Percentiles rank a stretch among this genome's conserved stretches.
Conservation (phyloP, 1,140 invertebrate genomes). For the Conus betulinus region DNA sequence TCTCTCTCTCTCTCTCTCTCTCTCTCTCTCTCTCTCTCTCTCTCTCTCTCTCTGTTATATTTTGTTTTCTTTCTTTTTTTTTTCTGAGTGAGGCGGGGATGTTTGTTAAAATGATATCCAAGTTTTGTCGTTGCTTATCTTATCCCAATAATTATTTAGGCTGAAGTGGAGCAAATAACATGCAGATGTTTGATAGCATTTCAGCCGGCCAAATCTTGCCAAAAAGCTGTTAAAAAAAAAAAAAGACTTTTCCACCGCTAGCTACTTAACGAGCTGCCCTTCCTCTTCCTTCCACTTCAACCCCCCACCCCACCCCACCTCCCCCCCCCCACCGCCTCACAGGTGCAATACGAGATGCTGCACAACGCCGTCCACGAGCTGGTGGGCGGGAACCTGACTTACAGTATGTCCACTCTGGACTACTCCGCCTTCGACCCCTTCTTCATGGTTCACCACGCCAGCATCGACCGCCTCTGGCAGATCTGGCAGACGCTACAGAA, state of each 20-base stretch:
- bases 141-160: too few species aligned
- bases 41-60: too few species aligned
- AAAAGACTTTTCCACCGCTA: too few species aligned
- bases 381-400: slow-evolving; percentile 35
- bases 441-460: slow-evolving; percentile 49
- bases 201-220: too few species aligned
- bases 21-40: slow-evolving; percentile 26
- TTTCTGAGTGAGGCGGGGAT: too few species aligned
- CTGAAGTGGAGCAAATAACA: too few species aligned
- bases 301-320: background rate
- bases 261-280: too few species aligned
- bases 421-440: slow-evolving; percentile 54
- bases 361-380: slow-evolving; percentile 49
- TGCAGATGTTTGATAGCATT: too few species aligned
- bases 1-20: slow-evolving; percentile 11
- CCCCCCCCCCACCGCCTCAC: background rate
- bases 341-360: slow-evolving; percentile 53
- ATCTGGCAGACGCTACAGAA: slow-evolving; percentile 51
- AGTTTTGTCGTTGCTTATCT: too few species aligned
- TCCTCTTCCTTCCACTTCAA: slow-evolving; percentile 5
- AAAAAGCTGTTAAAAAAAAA: too few species aligned
- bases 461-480: slow-evolving; percentile 40
- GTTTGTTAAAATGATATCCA: too few species aligned
- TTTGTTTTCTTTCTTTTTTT: too few species aligned
- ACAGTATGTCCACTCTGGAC: slow-evolving; percentile 48